phyloP scores from a whole-genome alignment of 2,113 vertebrate genomes.

The Tragulus kanchil region DNA sequence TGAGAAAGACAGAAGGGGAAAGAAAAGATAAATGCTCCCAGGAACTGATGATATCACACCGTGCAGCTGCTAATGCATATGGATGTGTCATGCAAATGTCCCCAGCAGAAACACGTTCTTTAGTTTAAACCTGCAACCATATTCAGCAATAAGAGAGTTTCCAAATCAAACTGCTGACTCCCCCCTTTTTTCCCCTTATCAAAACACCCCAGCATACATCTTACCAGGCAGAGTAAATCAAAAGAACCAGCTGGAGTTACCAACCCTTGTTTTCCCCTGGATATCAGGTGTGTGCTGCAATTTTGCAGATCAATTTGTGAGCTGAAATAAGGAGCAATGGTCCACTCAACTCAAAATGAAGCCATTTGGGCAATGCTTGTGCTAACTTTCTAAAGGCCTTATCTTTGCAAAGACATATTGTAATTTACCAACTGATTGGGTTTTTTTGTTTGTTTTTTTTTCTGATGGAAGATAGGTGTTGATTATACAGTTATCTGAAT shows the following conservation, averaged over 20 bases:
- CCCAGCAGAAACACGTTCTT: constrained; percentile 83
- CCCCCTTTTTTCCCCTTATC: constrained; percentile 78
- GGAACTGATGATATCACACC: constrained; percentile 74
- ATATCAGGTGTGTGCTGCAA: constrained; percentile 82
- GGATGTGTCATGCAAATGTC: constrained; percentile 81
- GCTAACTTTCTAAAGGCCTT: constrained; percentile 75
- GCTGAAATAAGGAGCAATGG: constrained; percentile 60
- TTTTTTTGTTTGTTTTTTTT: not conserved
- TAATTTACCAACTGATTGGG: constrained; percentile 50
- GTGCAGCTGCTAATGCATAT: constrained; percentile 82
- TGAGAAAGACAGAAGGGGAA: constrained; percentile 52
- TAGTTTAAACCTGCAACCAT: constrained; percentile 74
- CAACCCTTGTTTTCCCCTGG: constrained; percentile 78
- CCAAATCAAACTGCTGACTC: constrained; percentile 90
- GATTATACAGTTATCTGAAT: constrained; percentile 66
- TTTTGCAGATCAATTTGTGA: constrained; percentile 84
- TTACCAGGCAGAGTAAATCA: constrained; percentile 86
- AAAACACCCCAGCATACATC: constrained; percentile 85
- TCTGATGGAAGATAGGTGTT: not conserved
- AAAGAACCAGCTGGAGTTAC: constrained; percentile 87
- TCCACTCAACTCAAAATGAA: constrained; percentile 70
- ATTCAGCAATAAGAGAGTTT: constrained; percentile 82
- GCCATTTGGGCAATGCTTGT: constrained; percentile 12
- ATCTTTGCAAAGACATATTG: constrained; percentile 11
- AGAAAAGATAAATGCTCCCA: constrained; percentile 77